These are phyloP conservation scores for Drosophila pandora DNA, from an alignment of 1,140 invertebrate species.

Conservation along the genomic window DNA sequence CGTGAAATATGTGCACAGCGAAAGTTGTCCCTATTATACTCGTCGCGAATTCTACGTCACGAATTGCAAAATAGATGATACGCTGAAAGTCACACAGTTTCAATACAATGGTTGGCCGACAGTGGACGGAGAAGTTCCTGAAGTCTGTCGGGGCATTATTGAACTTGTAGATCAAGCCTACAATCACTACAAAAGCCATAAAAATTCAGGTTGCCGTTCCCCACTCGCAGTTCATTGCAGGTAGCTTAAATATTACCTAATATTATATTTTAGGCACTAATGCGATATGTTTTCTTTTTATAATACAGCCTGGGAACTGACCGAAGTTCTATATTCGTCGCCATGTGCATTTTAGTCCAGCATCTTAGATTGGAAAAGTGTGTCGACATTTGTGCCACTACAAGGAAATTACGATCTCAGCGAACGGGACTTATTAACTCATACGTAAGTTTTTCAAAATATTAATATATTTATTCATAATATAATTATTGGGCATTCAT, in stretches of 20 bases:
- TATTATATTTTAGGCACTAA: neutral
- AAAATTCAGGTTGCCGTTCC: slow-evolving; percentile 84
- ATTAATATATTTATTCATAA: neutral
- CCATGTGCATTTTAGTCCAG: slow-evolving; percentile 92
- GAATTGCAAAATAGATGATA: slow-evolving; percentile 90
- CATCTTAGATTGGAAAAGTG: slow-evolving; percentile 92
- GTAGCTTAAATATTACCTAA: slow-evolving; percentile 72
- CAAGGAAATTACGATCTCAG: slow-evolving; percentile 92
- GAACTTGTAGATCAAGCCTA: slow-evolving; percentile 90
- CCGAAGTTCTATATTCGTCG: slow-evolving; percentile 94
- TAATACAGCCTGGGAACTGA: slow-evolving; percentile 89
- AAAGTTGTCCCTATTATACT: slow-evolving; percentile 94
- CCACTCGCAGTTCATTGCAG: slow-evolving; percentile 93
- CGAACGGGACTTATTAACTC: slow-evolving; percentile 92
- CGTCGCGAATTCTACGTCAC: slow-evolving; percentile 92
- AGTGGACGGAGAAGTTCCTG: slow-evolving; percentile 93
- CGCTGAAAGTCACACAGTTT: slow-evolving; percentile 90
- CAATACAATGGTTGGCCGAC: slow-evolving; percentile 96
- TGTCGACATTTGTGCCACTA: slow-evolving; percentile 93
- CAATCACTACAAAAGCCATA: slow-evolving; percentile 84
- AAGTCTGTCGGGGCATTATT: slow-evolving; percentile 92
- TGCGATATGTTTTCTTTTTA: slow-evolving; percentile 10
- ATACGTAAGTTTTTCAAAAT: slow-evolving; percentile 87
- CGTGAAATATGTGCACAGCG: slow-evolving; percentile 93
- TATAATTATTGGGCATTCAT: neutral